These are phyloP conservation scores for Syngnathus rostellatus DNA, from an alignment of 2,797 vertebrate species.

Conservation along the genomic window DNA sequence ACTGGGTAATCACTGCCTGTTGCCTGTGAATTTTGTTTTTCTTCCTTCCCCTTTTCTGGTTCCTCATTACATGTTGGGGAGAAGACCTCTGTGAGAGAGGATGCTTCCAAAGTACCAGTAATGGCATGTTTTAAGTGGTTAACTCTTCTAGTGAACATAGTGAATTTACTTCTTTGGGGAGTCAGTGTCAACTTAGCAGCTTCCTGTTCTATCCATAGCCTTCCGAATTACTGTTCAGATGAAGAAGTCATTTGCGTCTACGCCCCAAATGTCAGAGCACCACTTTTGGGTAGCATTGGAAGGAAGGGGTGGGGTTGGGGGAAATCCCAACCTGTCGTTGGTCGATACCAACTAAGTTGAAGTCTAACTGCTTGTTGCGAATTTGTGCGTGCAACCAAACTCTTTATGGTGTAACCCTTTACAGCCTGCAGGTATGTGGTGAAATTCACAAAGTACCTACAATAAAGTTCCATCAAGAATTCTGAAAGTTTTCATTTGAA, in stretches of 20 bases:
- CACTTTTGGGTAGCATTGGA: conserved; percentile 24
- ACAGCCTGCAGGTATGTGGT: conserved; percentile 51
- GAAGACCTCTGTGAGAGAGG: conserved; percentile 27
- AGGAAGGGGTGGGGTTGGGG: conserved; percentile 1
- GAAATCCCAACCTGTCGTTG: conserved; percentile 13
- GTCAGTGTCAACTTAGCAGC: conserved; percentile 17
- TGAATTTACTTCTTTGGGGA: conserved; percentile 10
- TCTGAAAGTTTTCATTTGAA: neutral
- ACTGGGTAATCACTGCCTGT: conserved; percentile 53
- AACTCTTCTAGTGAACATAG: conserved; percentile 47
- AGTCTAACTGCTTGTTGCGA: conserved; percentile 33
- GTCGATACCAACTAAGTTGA: conserved; percentile 15
- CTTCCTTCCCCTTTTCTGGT: conserved; percentile 31
- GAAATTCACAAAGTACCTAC: conserved; percentile 38
- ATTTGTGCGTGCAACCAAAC: conserved; percentile 33
- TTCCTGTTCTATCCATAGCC: conserved; percentile 20
- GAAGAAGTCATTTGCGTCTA: conserved; percentile 14
- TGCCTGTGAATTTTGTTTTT: conserved; percentile 50
- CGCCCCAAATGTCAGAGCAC: conserved; percentile 18
- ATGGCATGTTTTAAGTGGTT: conserved; percentile 60
- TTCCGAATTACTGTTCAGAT: conserved; percentile 24
- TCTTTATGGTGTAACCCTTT: conserved; percentile 42
- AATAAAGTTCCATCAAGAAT: conserved; percentile 61
- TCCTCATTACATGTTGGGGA: conserved; percentile 31
- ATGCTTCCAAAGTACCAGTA: conserved; percentile 29